A percentile compares a stretch with the other conserved stretches of the same genome.
Evolutionary conservation across 2,797 vertebrate genomes (phyloP).

Genomic region (Rallus crepitans): DNA sequence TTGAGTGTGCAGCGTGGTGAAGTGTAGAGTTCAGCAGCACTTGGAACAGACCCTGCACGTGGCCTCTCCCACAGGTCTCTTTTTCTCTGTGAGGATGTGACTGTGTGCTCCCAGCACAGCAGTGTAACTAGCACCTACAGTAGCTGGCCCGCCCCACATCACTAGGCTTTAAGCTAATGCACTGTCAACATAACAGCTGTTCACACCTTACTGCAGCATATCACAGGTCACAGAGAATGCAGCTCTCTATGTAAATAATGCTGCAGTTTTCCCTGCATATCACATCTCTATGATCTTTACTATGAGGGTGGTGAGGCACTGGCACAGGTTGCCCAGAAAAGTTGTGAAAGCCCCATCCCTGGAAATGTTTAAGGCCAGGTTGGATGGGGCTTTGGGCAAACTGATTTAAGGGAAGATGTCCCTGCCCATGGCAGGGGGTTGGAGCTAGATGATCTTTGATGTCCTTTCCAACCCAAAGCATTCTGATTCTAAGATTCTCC

Average conservation of each 20-base stretch:
- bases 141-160: not conserved
- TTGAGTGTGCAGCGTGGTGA: not conserved
- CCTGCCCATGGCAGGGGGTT: too few species aligned
- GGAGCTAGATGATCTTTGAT: too few species aligned
- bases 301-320: not conserved
- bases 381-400: too few species aligned
- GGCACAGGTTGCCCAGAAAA: too few species aligned
- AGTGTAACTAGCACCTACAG: not conserved
- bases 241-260: not conserved
- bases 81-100: not conserved
- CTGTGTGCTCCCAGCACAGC: not conserved
- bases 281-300: not conserved
- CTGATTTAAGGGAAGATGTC: too few species aligned
- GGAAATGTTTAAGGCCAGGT: too few species aligned
- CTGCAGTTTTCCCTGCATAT: not conserved
- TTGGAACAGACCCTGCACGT: accelerated
- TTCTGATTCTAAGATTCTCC: not conserved
- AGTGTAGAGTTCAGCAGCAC: not conserved
- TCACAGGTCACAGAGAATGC: not conserved
- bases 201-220: accelerated
- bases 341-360: too few species aligned
- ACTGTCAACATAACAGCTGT: not conserved
- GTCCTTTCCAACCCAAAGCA: too few species aligned
- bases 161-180: not conserved
- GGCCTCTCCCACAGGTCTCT: not conserved